phyloP scores from a whole-genome alignment of 1,140 invertebrate genomes.

The Tetramorium parvispinum region DNA sequence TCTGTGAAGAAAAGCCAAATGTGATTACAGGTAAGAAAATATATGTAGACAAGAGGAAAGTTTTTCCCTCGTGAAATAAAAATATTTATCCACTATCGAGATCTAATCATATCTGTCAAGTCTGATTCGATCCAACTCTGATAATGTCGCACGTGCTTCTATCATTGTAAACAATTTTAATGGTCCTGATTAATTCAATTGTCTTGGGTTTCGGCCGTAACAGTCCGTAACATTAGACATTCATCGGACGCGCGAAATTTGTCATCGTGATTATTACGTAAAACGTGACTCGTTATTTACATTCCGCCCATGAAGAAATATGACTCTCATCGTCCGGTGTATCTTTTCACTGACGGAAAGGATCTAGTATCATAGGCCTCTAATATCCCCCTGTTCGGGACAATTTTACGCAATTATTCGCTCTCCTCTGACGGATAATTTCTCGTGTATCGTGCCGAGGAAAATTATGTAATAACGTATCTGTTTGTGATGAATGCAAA shows the following conservation, averaged over 20 bases:
- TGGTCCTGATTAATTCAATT: slow-evolving; percentile 33
- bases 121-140: not conserved
- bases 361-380: not conserved
- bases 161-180: slow-evolving; percentile 15
- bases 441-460: not conserved
- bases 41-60: not conserved
- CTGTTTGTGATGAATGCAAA: slow-evolving; percentile 1
- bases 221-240: slow-evolving; percentile 1
- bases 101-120: not conserved
- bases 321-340: not conserved
- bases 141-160: not conserved
- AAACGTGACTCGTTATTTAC: slow-evolving; percentile 67
- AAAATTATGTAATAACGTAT: slow-evolving; percentile 2
- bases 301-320: slow-evolving; percentile 27
- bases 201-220: not conserved
- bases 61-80: not conserved
- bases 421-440: not conserved
- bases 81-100: not conserved
- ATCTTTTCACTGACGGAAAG: not conserved
- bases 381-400: too few relatives aligned
- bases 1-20: not conserved
- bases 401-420: not conserved
- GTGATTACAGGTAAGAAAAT: not conserved
- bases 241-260: slow-evolving; percentile 37
- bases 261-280: slow-evolving; percentile 49